Evolutionary conservation across 1,140 invertebrate genomes (phyloP).

Genomic region (Paraescarpia echinospica): DNA sequence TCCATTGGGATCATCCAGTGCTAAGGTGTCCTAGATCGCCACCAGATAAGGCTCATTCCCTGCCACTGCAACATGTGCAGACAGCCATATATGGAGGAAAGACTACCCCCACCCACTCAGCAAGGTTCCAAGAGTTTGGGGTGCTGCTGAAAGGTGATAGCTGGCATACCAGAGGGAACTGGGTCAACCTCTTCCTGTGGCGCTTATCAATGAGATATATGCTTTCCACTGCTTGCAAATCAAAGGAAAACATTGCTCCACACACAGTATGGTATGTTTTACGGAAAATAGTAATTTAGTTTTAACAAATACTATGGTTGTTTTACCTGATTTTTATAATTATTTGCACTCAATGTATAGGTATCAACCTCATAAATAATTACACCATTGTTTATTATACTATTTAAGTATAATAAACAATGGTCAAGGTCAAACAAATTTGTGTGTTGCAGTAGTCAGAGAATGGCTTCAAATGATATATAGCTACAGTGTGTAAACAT

Average conservation of each 20-base stretch:
- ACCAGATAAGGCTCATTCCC: not conserved
- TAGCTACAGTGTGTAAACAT: no score
- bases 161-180: not conserved
- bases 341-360: not conserved
- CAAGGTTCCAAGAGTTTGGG: not conserved
- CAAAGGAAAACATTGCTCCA: not conserved
- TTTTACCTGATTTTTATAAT: not conserved
- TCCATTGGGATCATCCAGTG: not conserved
- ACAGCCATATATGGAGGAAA: not conserved
- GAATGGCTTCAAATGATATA: no score
- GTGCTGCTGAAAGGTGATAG: not conserved
- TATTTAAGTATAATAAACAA: no score
- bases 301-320: not conserved
- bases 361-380: not conserved
- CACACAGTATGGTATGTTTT: not conserved
- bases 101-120: not conserved
- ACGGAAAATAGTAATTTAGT: not conserved
- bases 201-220: not conserved
- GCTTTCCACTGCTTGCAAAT: not conserved
- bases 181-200: not conserved
- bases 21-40: not conserved
- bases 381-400: not conserved
- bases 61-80: not conserved
- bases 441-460: no score
- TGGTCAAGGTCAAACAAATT: no score